phyloP scores from a whole-genome alignment of 2,797 vertebrate species.

The Florisuga fusca region DNA sequence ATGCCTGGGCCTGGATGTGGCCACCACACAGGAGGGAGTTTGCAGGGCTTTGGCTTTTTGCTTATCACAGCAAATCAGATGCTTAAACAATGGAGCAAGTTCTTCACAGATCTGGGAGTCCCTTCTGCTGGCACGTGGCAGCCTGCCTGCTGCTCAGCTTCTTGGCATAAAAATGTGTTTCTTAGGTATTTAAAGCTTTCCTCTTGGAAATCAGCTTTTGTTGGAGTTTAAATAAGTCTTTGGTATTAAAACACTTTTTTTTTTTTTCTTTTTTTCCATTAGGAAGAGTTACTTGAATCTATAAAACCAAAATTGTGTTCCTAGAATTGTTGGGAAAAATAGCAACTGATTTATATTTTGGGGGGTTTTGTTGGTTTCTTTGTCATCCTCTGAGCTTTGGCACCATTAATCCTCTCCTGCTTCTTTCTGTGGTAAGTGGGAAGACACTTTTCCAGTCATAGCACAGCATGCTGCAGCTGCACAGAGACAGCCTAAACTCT shows the following conservation, averaged over 20 bases:
- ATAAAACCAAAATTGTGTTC: constrained; percentile 24
- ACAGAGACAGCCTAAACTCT: constrained; percentile 3
- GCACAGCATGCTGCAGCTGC: constrained; percentile 54
- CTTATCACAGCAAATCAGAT: background rate
- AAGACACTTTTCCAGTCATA: constrained; percentile 5
- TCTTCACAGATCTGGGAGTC: background rate
- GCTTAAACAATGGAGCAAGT: background rate
- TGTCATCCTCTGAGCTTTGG: constrained; percentile 60
- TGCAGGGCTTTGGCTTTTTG: background rate
- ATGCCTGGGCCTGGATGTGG: background rate
- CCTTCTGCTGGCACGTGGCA: background rate
- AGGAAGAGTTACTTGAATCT: background rate
- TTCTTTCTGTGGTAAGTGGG: constrained; percentile 29
- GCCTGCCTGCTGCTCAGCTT: background rate
- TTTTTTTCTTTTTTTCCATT: background rate
- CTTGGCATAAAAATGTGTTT: background rate
- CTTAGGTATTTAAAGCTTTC: constrained; percentile 6
- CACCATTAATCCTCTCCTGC: background rate
- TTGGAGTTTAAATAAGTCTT: background rate
- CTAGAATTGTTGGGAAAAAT: constrained; percentile 35
- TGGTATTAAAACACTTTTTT: background rate
- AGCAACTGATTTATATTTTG: background rate
- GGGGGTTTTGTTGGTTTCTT: constrained; percentile 30
- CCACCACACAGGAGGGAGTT: background rate
- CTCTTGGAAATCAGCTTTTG: background rate